These are phyloP conservation scores for Dysidea cf. avara DNA, from an alignment of 37 sponge, comb jelly and placozoan species.

Conservation along the genomic window DNA sequence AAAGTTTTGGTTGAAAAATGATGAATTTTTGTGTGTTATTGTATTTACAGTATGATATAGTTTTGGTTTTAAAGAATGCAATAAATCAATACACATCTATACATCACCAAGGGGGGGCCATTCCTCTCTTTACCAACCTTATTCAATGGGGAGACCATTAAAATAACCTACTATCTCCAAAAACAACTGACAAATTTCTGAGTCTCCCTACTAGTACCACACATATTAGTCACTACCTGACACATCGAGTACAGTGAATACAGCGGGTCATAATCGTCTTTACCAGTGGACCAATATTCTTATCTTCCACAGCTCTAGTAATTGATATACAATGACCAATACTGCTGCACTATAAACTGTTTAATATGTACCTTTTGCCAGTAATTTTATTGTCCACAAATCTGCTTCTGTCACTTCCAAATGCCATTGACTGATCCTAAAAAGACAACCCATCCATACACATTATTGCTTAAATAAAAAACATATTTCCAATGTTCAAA, in stretches of 20 bases:
- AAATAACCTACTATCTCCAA: neutral
- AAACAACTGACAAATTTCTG: too few species aligned
- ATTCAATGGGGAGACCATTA: too few species aligned
- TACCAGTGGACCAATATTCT: slow-evolving; percentile 96
- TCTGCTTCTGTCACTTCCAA: slow-evolving; percentile 90
- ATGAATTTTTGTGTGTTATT: too few species aligned
- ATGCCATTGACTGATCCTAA: slow-evolving; percentile 97
- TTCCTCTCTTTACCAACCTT: too few species aligned
- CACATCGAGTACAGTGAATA: slow-evolving; percentile 96
- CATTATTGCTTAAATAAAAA: too few species aligned
- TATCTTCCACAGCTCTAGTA: slow-evolving; percentile 91
- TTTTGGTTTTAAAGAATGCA: too few species aligned
- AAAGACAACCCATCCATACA: neutral
- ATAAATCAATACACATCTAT: neutral
- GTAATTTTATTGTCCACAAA: slow-evolving; percentile 86
- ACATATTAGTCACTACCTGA: slow-evolving; percentile 49
- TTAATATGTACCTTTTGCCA: slow-evolving; percentile 79
- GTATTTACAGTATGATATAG: too few species aligned
- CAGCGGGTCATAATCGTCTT: slow-evolving; percentile 99
- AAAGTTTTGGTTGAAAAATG: too few species aligned
- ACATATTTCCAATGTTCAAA: too few species aligned
- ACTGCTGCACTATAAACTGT: neutral
- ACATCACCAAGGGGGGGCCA: too few species aligned
- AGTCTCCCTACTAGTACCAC: neutral
- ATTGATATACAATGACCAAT: neutral